Base-by-base conservation (phyloP, 2,113 vertebrate species). In the Siniperca knerii region DNA sequence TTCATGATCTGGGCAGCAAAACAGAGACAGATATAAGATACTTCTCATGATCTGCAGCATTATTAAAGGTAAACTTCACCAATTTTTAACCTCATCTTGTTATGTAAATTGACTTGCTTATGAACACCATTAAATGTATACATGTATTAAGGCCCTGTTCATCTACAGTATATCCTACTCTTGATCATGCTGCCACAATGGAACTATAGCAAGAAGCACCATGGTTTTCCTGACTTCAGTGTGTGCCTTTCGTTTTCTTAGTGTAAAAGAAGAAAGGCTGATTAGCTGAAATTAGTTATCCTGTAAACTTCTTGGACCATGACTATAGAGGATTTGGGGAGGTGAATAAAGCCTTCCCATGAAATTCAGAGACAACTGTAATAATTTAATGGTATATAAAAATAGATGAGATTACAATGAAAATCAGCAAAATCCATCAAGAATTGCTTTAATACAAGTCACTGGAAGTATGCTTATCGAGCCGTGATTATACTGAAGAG, bases 1-100 rank as follows among this genome's bases (percentile, higher is more conserved):
- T 96, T 97, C 95, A 96, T 92, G 20, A 97, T 91, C 95, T 96
- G 81, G 35, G n/a, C 6, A 55, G 50, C 18, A 74, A 79, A 76
- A 62, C 35, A 75, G 21, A 64, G 1, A 55, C 2, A 44, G 25
- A 20, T 69, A 5, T 25, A 1, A 21, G 29, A 62, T 20, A 48
- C 70, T 37, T 65, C 0, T 60, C 18, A 35, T 21, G 0, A 25
- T 68, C 64, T 62, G 11, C 33, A 57, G 23, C 37, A 67, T 54
- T 0, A 21, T 42, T 18, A 21, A 15, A 29, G 12, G 75, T 6
- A 10, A 2, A 33, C 0, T 13, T 37, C 2, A 29, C 23, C 42
- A 10, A 8, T 40, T 65, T 65, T 44, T 67, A 67, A 57, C 37
- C 10, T 11, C 9, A 65, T 8, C 13, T 48, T 33, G 13, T 37